Percentiles rank a stretch among this genome's conserved stretches.
Evolutionary conservation across 2,113 vertebrate species (phyloP).

Genomic region (Hyaena hyaena): DNA sequence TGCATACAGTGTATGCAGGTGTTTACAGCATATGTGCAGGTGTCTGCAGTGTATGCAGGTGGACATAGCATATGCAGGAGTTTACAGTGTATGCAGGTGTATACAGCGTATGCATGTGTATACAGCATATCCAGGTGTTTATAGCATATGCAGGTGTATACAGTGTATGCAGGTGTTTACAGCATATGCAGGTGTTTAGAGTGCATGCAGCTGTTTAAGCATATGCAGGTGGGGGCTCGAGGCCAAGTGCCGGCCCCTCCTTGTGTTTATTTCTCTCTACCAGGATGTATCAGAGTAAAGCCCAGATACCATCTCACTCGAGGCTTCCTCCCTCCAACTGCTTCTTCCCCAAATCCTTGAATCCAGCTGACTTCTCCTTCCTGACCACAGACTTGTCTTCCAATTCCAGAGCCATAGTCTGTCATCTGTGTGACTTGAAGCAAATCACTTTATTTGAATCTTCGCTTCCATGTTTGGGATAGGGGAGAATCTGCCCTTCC

Average conservation of each 20-base stretch:
- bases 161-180: too few species aligned
- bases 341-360: neutral
- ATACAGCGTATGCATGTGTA: neutral
- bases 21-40: neutral
- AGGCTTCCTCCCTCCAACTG: neutral
- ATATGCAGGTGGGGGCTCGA: neutral
- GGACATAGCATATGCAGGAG: neutral
- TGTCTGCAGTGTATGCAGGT: neutral
- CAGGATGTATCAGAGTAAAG: neutral
- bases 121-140: neutral
- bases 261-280: neutral
- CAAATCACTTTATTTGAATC: neutral
- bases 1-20: too few species aligned
- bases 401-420: neutral
- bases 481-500: neutral
- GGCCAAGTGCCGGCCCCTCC: neutral
- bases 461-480: neutral
- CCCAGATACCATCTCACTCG: neutral
- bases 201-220: neutral
- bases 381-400: neutral
- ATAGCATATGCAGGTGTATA: too few species aligned
- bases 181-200: too few species aligned
- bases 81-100: too few species aligned
- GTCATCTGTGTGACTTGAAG: neutral
- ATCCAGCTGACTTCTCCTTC: neutral